Evolutionary conservation across 2,797 vertebrate species (phyloP).

Genomic region (Sylvilagus floridanus): DNA sequence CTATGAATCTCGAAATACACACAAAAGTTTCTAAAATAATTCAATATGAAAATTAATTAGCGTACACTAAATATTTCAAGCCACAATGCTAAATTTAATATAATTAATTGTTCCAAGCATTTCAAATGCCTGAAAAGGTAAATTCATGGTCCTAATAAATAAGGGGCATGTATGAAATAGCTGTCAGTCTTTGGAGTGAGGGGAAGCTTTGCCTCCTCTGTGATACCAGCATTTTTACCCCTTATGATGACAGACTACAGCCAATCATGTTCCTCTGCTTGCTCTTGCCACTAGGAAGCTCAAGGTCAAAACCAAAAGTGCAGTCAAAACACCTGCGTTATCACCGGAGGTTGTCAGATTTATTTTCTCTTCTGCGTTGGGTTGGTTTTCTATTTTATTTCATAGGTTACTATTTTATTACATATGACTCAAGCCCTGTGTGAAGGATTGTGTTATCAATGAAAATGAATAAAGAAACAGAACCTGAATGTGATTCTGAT

Average conservation of each 20-base stretch:
- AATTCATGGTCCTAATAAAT: not conserved
- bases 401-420: constrained; percentile 58
- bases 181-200: not conserved
- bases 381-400: constrained; percentile 50
- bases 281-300: constrained; percentile 49
- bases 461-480: constrained; percentile 61
- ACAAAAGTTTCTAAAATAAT: constrained; percentile 33
- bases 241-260: not conserved
- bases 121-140: constrained; percentile 51
- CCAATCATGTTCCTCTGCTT: constrained; percentile 42
- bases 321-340: constrained; percentile 48
- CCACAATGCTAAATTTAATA: constrained; percentile 50
- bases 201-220: constrained; percentile 31
- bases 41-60: not conserved
- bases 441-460: constrained; percentile 52
- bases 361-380: constrained; percentile 35
- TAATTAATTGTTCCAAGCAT: constrained; percentile 60
- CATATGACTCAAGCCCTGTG: constrained; percentile 17
- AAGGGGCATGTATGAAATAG: constrained; percentile 10
- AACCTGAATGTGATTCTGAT: constrained; percentile 41
- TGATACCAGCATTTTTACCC: not conserved
- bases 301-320: constrained; percentile 35
- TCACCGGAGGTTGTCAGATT: not conserved
- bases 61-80: constrained; percentile 51
- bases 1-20: constrained; percentile 50